Conservation (phyloP, 2,797 vertebrate species). For the Acanthis flammea region DNA sequence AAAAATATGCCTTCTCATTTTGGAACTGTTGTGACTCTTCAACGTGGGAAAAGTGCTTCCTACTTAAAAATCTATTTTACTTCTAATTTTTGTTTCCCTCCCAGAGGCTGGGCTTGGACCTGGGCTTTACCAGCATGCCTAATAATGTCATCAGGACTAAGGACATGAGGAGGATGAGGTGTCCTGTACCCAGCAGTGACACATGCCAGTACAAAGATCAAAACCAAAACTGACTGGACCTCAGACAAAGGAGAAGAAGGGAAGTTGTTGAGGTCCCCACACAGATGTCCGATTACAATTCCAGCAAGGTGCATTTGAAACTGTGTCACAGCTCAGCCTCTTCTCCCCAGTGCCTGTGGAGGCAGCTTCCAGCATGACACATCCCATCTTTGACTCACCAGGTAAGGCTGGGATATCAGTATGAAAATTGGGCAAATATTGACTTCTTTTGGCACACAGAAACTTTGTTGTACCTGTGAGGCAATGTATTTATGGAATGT, state of each 20-base stretch:
- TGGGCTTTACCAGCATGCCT: background rate
- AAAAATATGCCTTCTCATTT: slow-evolving; percentile 14
- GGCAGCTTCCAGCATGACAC: background rate
- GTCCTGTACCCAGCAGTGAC: background rate
- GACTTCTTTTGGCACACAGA: background rate
- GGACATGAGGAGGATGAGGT: background rate
- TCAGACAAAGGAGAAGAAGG: background rate
- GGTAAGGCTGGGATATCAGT: background rate
- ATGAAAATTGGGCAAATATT: background rate
- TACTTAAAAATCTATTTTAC: background rate
- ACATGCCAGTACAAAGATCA: background rate
- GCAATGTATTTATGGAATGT: background rate
- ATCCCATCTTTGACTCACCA: background rate
- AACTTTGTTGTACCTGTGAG: background rate
- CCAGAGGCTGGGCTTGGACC: background rate
- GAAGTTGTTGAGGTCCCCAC: background rate
- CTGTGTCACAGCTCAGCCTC: background rate
- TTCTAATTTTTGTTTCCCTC: background rate
- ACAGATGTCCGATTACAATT: background rate
- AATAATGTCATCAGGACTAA: background rate
- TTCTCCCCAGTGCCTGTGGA: background rate
- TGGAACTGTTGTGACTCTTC: background rate
- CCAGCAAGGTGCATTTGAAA: background rate
- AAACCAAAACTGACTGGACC: background rate
- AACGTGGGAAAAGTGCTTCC: background rate